These are phyloP conservation scores for Brevimyrus niger DNA, from an alignment of 2,113 vertebrate genomes.

Conservation along the genomic window DNA sequence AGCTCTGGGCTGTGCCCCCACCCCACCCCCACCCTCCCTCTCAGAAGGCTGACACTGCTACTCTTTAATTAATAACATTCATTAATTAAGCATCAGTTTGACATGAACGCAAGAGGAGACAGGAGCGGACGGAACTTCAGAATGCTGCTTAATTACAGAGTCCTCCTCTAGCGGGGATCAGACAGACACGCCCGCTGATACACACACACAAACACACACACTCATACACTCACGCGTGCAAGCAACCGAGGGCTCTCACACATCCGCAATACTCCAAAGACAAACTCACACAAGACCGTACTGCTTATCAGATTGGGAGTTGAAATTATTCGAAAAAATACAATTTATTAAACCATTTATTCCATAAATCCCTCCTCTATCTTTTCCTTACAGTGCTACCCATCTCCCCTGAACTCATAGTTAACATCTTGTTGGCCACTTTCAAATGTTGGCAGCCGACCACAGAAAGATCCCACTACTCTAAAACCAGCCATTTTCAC, in stretches of 20 bases:
- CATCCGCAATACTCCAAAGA: conserved; percentile 28
- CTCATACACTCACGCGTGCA: background rate
- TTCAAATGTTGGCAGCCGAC: conserved; percentile 52
- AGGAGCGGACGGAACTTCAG: conserved; percentile 42
- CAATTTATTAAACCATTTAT: background rate
- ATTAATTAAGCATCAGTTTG: conserved; percentile 66
- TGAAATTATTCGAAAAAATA: background rate
- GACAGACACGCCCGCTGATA: conserved; percentile 32
- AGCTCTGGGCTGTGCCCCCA: background rate
- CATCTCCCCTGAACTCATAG: background rate
- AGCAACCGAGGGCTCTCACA: conserved; percentile 26
- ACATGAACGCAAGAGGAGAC: conserved; percentile 47
- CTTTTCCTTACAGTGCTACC: background rate
- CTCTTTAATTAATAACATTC: conserved; percentile 65
- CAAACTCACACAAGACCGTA: background rate
- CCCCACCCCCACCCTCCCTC: conserved; percentile 23
- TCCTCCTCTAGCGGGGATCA: conserved; percentile 35
- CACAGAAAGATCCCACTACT: conserved; percentile 43
- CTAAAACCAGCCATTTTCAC: conserved; percentile 49
- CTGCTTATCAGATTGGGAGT: background rate
- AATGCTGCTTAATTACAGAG: conserved; percentile 63
- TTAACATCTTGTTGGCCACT: conserved; percentile 25
- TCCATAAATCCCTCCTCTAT: background rate
- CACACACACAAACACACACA: conserved; percentile 46
- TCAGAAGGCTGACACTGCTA: conserved; percentile 22